phyloP scores from a whole-genome alignment of 2,113 vertebrate genomes.

The Perca schrenkii region DNA sequence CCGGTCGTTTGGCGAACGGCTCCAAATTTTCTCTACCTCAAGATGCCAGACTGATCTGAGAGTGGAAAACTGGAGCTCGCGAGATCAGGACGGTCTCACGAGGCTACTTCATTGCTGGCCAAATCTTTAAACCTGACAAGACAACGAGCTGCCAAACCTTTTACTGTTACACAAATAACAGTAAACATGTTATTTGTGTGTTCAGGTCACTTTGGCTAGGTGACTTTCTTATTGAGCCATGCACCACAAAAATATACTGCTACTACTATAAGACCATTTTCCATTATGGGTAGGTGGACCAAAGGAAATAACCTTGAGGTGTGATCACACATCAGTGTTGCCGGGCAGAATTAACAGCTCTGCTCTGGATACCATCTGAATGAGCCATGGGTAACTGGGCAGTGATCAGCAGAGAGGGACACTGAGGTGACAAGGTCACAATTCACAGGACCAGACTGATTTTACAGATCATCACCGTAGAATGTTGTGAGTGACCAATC shows the following conservation, averaged over 20 bases:
- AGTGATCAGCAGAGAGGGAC: constrained; percentile 19
- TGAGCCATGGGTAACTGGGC: constrained; percentile 16
- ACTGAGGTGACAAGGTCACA: constrained; percentile 2
- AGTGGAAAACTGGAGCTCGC: too few relatives aligned
- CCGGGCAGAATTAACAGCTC: constrained; percentile 26
- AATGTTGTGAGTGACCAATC: too few relatives aligned
- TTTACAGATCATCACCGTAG: not conserved
- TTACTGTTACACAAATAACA: too few relatives aligned
- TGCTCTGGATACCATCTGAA: constrained; percentile 35
- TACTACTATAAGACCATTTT: not conserved
- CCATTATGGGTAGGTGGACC: not conserved
- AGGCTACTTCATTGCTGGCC: too few relatives aligned
- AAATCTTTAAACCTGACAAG: not conserved
- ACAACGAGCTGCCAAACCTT: not conserved
- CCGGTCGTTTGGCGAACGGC: too few relatives aligned
- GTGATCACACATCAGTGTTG: constrained; percentile 23
- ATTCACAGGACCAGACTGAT: not conserved
- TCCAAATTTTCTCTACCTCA: too few relatives aligned
- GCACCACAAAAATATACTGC: not conserved
- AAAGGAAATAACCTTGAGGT: constrained; percentile 20
- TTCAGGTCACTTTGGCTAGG: not conserved
- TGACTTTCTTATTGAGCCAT: not conserved
- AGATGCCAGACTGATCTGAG: too few relatives aligned
- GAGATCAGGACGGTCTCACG: too few relatives aligned
- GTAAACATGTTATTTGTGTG: not conserved